These are phyloP conservation scores for Catharus ustulatus DNA, from an alignment of 2,797 vertebrate genomes.

Conservation along the genomic window DNA sequence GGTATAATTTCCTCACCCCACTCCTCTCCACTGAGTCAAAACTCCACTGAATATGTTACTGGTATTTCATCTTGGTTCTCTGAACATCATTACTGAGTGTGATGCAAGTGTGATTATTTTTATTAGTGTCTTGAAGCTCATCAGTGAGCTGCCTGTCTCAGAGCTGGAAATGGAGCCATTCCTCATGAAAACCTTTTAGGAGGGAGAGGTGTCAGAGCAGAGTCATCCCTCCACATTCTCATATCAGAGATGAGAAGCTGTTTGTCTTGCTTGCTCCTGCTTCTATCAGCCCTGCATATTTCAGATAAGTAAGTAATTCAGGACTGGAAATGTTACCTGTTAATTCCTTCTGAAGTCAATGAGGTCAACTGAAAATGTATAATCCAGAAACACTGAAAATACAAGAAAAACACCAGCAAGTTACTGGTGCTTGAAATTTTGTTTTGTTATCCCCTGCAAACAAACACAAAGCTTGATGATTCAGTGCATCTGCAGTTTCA, in stretches of 20 bases:
- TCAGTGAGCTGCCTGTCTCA: not conserved
- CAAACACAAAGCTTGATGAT: slow-evolving; percentile 24
- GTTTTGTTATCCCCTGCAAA: not conserved
- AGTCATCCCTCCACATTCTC: not conserved
- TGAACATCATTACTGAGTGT: not conserved
- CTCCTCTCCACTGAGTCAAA: not conserved
- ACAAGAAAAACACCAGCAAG: not conserved
- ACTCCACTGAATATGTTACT: not conserved
- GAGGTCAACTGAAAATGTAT: not conserved
- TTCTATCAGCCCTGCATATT: not conserved
- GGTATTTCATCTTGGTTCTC: not conserved
- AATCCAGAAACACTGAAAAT: not conserved
- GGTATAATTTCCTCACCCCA: not conserved
- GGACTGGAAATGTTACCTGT: not conserved
- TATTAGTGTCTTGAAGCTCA: not conserved
- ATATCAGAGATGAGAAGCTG: not conserved
- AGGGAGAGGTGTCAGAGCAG: not conserved
- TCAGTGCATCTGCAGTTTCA: slow-evolving; percentile 27
- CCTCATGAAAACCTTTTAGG: not conserved
- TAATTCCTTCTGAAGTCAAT: not conserved
- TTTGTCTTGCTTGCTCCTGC: not conserved
- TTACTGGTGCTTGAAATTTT: not conserved
- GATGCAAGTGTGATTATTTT: not conserved
- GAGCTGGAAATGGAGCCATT: not conserved
- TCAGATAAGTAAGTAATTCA: not conserved